Conservation (phyloP, 2,113 vertebrate genomes). For the Galemys pyrenaicus region DNA sequence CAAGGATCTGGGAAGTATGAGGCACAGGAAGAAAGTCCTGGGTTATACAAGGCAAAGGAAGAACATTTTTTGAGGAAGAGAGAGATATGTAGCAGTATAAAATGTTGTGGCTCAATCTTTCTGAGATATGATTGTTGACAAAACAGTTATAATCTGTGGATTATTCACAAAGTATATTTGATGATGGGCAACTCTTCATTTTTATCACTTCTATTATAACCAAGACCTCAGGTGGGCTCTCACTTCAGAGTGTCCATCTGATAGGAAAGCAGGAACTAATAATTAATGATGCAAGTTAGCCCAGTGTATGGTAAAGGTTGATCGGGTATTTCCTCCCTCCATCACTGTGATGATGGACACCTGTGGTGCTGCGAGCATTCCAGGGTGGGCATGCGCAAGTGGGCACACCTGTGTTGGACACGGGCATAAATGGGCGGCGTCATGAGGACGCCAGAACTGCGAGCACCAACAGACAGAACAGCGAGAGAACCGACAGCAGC, state of each 20-base stretch:
- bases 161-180: constrained; percentile 26
- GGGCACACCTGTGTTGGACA: too few relatives aligned
- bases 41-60: neutral
- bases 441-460: too few relatives aligned
- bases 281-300: neutral
- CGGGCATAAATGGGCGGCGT: too few relatives aligned
- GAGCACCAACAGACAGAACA: too few relatives aligned
- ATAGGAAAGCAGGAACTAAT: neutral
- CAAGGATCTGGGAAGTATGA: neutral
- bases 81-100: neutral
- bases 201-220: neutral
- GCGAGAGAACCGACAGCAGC: too few relatives aligned
- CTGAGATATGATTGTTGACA: neutral
- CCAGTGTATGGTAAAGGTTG: too few relatives aligned
- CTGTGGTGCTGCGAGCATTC: too few relatives aligned
- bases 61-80: neutral
- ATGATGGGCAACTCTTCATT: neutral
- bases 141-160: neutral
- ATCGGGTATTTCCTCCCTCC: too few relatives aligned
- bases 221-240: neutral
- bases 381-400: too few relatives aligned
- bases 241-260: neutral
- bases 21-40: neutral
- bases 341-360: too few relatives aligned
- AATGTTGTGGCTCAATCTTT: neutral